These are phyloP conservation scores for Brachyistius frenatus DNA, from an alignment of 2,113 vertebrate genomes.

Conservation along the genomic window DNA sequence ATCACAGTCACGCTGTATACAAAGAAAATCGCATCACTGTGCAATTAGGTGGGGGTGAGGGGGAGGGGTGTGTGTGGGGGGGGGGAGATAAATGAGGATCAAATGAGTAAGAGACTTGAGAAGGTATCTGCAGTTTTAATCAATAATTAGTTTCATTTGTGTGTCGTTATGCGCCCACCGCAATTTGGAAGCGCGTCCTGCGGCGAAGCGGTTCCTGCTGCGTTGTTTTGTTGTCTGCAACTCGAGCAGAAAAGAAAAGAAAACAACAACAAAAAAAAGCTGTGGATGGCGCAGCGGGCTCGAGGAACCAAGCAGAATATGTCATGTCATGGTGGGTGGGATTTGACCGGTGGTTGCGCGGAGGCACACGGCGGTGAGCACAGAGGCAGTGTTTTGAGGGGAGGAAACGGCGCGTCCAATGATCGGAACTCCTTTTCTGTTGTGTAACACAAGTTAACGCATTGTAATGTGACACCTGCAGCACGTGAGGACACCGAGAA, in stretches of 20 bases:
- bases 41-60: no score
- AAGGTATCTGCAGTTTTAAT: slow-evolving; percentile 40
- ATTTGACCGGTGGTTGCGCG: no score
- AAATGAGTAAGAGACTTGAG: slow-evolving; percentile 27
- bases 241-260: no score
- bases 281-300: no score
- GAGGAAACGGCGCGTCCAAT: no score
- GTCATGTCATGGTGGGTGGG: no score
- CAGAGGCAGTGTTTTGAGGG: no score
- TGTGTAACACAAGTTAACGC: not conserved
- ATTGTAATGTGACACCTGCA: slow-evolving; percentile 9
- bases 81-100: slow-evolving; percentile 44
- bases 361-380: no score
- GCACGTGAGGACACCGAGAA: not conserved
- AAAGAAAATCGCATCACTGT: no score
- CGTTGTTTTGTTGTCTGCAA: not conserved
- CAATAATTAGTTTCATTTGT: slow-evolving; percentile 55
- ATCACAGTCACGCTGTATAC: slow-evolving; percentile 17
- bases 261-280: no score
- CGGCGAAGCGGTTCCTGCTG: not conserved
- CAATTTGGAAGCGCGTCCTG: not conserved
- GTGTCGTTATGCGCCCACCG: not conserved
- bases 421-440: not conserved
- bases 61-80: no score
- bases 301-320: no score